These are phyloP conservation scores for Ctenodactylus gundi DNA, from an alignment of 2,113 vertebrate species.

Conservation along the genomic window DNA sequence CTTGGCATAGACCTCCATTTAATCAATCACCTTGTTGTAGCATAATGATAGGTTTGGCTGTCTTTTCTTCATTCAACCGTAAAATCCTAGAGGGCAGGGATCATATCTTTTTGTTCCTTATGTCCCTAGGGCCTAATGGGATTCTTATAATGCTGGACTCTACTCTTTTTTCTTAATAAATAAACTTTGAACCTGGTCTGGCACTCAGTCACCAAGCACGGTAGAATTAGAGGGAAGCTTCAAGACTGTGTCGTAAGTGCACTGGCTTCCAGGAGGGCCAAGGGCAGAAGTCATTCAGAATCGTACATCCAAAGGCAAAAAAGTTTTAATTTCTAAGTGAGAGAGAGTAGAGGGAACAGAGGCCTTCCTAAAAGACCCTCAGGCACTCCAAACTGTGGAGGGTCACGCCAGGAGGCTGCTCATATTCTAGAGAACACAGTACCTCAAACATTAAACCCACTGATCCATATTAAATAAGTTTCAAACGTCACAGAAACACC, in stretches of 20 bases:
- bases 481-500: slow-evolving; percentile 12
- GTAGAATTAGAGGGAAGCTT: background rate
- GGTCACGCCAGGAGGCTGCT: no score
- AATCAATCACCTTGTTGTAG: slow-evolving; percentile 41
- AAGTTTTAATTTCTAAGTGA: background rate
- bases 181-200: background rate
- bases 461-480: slow-evolving; percentile 52
- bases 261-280: background rate
- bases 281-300: background rate
- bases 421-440: background rate
- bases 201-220: background rate
- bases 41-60: slow-evolving; percentile 45
- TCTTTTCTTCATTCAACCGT: slow-evolving; percentile 51
- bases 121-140: background rate
- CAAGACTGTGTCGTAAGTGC: background rate
- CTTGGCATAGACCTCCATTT: background rate
- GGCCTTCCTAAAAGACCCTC: background rate
- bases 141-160: background rate
- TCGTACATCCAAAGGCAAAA: background rate
- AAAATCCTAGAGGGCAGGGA: slow-evolving; percentile 11
- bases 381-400: background rate
- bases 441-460: background rate
- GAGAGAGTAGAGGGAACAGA: background rate
- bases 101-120: slow-evolving; percentile 5
- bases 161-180: slow-evolving; percentile 6